Evolutionary conservation across 1,140 invertebrate species (phyloP).

Genomic region (Magallana ariakensis): DNA sequence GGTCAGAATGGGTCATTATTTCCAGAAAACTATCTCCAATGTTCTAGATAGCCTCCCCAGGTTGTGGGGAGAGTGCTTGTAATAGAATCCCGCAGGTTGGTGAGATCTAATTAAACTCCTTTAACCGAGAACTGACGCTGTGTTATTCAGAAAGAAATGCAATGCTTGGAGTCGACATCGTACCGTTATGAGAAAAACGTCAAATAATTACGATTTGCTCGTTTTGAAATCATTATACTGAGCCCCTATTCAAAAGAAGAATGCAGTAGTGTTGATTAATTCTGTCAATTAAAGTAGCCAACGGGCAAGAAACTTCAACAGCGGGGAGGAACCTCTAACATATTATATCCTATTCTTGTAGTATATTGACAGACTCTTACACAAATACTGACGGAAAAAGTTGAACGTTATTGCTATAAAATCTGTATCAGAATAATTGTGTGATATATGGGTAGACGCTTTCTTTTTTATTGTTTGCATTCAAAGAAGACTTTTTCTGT

Average conservation of each 20-base stretch:
- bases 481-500: too few species aligned
- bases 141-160: not conserved
- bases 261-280: not conserved
- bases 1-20: not conserved
- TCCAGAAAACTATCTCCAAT: not conserved
- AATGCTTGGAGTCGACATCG: not conserved
- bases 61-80: not conserved
- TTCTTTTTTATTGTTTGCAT: too few species aligned
- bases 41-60: not conserved
- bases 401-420: too few species aligned
- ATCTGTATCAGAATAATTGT: too few species aligned
- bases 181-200: not conserved
- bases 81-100: conserved; percentile 11
- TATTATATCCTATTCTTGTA: too few species aligned
- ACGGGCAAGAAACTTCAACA: too few species aligned
- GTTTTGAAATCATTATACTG: conserved; percentile 13
- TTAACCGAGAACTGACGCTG: not conserved
- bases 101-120: conserved; percentile 29
- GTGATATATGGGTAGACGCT: too few species aligned
- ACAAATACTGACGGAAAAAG: too few species aligned
- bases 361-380: too few species aligned
- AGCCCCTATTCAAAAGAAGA: not conserved
- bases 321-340: too few species aligned
- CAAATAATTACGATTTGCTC: conserved; percentile 12
- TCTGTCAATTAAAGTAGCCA: too few species aligned